Conservation (phyloP, 2,113 vertebrate species). For the Ictalurus furcatus region DNA sequence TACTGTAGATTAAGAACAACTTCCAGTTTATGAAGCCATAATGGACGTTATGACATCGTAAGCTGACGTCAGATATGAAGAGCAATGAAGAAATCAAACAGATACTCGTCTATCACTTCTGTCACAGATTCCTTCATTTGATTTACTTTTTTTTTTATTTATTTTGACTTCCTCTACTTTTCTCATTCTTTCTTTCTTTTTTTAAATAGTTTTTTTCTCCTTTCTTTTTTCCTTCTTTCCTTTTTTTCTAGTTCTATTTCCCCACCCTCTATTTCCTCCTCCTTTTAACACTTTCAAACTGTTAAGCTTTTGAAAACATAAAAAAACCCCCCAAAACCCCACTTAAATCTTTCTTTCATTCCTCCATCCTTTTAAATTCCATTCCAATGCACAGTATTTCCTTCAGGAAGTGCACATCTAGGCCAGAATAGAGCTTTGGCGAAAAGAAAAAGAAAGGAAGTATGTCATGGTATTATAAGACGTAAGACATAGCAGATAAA, state of each 20-base stretch:
- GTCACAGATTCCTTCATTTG: background rate
- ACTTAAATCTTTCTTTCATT: background rate
- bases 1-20: background rate
- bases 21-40: background rate
- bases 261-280: background rate
- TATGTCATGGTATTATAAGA: background rate
- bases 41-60: background rate
- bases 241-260: background rate
- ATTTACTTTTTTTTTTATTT: background rate
- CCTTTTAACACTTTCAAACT: background rate
- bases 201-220: too few relatives aligned
- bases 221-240: background rate
- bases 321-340: background rate
- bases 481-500: background rate
- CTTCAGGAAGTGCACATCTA: conserved; percentile 1
- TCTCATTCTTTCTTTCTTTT: background rate
- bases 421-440: conserved; percentile 1
- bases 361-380: conserved; percentile 8
- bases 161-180: background rate
- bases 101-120: too few relatives aligned
- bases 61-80: background rate
- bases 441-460: background rate
- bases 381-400: background rate
- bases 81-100: background rate
- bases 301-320: background rate